Evolutionary conservation across 1,140 invertebrate genomes (phyloP).

Genomic region (Nasonia longicornis): DNA sequence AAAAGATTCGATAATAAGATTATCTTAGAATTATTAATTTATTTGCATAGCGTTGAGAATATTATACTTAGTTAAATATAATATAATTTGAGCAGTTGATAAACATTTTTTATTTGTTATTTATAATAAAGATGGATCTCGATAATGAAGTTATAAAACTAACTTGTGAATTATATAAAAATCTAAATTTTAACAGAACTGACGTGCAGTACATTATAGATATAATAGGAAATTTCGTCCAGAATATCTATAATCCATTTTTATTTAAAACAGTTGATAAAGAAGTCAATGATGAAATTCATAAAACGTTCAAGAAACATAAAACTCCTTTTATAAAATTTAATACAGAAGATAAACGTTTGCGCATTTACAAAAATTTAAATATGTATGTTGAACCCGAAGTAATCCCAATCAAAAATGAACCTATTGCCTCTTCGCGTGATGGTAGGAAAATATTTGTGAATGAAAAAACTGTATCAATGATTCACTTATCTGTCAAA

Average conservation of each 20-base stretch:
- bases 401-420: not conserved
- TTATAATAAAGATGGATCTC: constrained; percentile 12
- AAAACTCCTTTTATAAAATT: constrained; percentile 18
- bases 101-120: not conserved
- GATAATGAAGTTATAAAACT: constrained; percentile 12
- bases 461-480: not conserved
- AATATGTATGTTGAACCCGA: not conserved
- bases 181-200: constrained; percentile 20
- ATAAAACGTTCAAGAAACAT: not conserved
- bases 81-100: not conserved
- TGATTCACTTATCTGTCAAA: not conserved
- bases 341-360: constrained; percentile 1
- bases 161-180: constrained; percentile 23
- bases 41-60: no score
- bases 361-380: constrained; percentile 21
- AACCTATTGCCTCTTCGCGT: not conserved
- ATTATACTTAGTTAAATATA: no score
- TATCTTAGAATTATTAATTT: no score
- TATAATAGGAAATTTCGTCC: constrained; percentile 7
- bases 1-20: not conserved
- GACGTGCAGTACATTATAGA: not conserved
- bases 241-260: constrained; percentile 25
- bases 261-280: not conserved
- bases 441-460: not conserved
- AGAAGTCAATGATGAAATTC: not conserved